Evolutionary conservation across 2,113 vertebrate species (phyloP).

Genomic region (Cyphomyrus discorhynchus): DNA sequence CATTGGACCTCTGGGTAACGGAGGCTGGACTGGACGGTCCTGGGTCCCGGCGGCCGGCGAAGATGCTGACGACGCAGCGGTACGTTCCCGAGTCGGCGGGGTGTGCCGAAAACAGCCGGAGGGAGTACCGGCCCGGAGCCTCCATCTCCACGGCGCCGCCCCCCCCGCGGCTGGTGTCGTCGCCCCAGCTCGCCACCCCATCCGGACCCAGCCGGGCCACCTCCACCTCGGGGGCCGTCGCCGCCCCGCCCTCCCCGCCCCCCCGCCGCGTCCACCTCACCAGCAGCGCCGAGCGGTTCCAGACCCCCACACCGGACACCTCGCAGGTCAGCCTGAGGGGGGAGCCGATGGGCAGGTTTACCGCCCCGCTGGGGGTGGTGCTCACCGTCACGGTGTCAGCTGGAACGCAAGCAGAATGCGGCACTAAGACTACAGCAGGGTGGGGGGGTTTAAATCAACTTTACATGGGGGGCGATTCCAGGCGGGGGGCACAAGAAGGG

Average conservation of each 20-base stretch:
- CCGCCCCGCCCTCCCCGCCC: conserved; percentile 33
- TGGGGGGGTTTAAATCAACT: background rate
- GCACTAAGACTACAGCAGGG: background rate
- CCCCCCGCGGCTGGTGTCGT: conserved; percentile 52
- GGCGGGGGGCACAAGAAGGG: background rate
- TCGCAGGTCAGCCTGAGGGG: conserved; percentile 65
- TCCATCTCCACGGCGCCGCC: conserved; percentile 74
- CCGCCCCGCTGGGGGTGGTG: conserved; percentile 50
- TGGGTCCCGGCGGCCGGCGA: conserved; percentile 54
- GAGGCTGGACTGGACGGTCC: conserved; percentile 56
- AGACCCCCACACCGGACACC: conserved; percentile 58
- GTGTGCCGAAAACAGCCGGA: conserved; percentile 68
- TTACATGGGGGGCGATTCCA: background rate
- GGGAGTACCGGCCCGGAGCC: conserved; percentile 58
- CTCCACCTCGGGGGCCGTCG: conserved; percentile 43
- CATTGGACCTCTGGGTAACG: conserved; percentile 64
- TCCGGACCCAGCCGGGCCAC: conserved; percentile 63
- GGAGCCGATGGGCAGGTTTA: conserved; percentile 54
- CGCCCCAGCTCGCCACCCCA: conserved; percentile 67
- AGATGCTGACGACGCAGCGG: conserved; percentile 69
- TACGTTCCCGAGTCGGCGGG: conserved; percentile 70
- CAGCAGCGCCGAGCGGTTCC: conserved; percentile 50
- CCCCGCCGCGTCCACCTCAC: conserved; percentile 64
- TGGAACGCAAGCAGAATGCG: conserved; percentile 34
- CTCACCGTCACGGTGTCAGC: conserved; percentile 66